Evolutionary conservation across 2,797 vertebrate genomes (phyloP).

Genomic region (Thamnophis elegans): DNA sequence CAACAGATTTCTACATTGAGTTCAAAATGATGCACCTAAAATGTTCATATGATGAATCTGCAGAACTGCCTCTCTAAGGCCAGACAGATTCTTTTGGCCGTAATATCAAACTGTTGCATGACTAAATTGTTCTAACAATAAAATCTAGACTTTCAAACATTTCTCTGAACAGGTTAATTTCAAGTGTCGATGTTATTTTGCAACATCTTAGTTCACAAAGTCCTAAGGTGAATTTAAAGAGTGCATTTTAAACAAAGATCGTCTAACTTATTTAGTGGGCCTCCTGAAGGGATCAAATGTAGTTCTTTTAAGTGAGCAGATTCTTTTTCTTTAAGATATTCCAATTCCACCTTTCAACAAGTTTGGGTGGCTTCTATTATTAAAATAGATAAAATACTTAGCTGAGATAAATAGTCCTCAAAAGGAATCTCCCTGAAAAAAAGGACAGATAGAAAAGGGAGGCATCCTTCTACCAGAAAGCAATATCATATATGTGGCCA

Average conservation of each 20-base stretch:
- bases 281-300: neutral
- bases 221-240: neutral
- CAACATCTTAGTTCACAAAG: neutral
- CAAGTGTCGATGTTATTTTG: neutral
- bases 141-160: neutral
- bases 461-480: too few species aligned
- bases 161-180: neutral
- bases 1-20: neutral
- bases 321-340: neutral
- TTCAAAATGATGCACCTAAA: neutral
- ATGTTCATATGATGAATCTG: neutral
- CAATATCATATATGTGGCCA: neutral
- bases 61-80: neutral
- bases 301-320: neutral
- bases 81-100: neutral
- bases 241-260: neutral
- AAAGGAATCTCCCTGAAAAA: neutral
- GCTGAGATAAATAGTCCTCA: neutral
- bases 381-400: neutral
- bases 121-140: neutral
- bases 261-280: neutral
- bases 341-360: neutral
- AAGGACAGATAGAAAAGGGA: neutral
- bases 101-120: neutral
- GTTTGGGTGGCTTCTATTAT: neutral